Evolutionary conservation across 1,140 invertebrate genomes (phyloP).

Genomic region (Philopotamus ludificatus): DNA sequence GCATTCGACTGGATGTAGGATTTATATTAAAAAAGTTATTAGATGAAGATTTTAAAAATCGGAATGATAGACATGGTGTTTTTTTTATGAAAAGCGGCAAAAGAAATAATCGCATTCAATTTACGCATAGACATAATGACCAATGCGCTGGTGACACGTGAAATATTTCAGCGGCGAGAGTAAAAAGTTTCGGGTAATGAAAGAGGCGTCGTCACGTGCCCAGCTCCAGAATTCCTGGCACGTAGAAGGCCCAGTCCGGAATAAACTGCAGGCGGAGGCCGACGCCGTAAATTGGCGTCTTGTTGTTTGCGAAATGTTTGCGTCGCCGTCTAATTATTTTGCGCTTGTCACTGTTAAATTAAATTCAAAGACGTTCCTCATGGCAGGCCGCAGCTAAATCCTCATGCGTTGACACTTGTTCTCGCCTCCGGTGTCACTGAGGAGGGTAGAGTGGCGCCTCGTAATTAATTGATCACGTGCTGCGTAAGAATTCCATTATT

Average conservation of each 20-base stretch:
- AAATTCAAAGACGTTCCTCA: neutral
- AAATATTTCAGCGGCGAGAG: neutral
- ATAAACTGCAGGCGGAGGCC: neutral
- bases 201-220: neutral
- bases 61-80: too few species aligned
- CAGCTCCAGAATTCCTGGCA: neutral
- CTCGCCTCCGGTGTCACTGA: neutral
- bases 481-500: too few species aligned
- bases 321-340: constrained; percentile 18
- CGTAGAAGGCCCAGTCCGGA: neutral
- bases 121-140: too few species aligned
- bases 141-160: too few species aligned
- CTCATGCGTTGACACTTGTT: neutral
- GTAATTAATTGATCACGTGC: too few species aligned
- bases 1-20: too few species aligned
- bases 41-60: too few species aligned
- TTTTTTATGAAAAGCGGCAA: too few species aligned
- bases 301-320: neutral
- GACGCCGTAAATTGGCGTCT: neutral
- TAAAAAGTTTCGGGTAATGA: neutral
- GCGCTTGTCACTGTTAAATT: constrained; percentile 20
- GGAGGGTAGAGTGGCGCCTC: too few species aligned
- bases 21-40: too few species aligned
- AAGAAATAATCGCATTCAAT: too few species aligned
- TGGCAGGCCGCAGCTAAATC: neutral